Conservation (phyloP, 2,888 invertebrate species). For the Craniophora ligustri region DNA sequence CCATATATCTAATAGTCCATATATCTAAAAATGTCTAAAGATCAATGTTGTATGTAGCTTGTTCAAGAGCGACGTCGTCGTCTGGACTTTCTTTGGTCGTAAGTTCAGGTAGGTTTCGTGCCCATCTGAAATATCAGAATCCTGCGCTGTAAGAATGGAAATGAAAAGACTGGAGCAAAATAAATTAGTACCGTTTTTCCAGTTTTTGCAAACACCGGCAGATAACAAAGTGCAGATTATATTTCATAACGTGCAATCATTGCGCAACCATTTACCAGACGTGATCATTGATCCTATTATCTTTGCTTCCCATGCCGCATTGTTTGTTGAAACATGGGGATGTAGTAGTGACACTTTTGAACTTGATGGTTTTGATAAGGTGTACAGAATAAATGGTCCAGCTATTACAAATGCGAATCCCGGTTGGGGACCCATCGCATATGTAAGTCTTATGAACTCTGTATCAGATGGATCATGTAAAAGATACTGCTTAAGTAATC, state of each 20-base stretch:
- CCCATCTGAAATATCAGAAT: conserved; percentile 8
- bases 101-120: conserved; percentile 5
- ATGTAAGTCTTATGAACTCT: conserved; percentile 19
- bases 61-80: conserved; percentile 6
- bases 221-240: conserved; percentile 20
- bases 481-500: conserved; percentile 19
- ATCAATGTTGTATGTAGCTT: conserved; percentile 13
- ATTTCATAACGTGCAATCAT: conserved; percentile 23
- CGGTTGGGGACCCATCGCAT: conserved; percentile 36
- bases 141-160: conserved; percentile 12
- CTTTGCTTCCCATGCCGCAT: conserved; percentile 17
- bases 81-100: conserved; percentile 13
- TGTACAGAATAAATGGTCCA: conserved; percentile 19
- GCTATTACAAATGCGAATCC: conserved; percentile 28
- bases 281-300: conserved; percentile 18
- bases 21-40: conserved; percentile 13
- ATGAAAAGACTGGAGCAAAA: conserved; percentile 14
- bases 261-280: conserved; percentile 20
- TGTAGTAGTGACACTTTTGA: conserved; percentile 20
- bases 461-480: conserved; percentile 26
- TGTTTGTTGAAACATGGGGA: conserved; percentile 20
- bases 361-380: conserved; percentile 24
- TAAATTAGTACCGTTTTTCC: conserved; percentile 13
- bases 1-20: no score
- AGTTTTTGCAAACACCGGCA: conserved; percentile 18